phyloP scores from a whole-genome alignment of 1,140 invertebrate genomes.

The Himalopsyche phryganea region DNA sequence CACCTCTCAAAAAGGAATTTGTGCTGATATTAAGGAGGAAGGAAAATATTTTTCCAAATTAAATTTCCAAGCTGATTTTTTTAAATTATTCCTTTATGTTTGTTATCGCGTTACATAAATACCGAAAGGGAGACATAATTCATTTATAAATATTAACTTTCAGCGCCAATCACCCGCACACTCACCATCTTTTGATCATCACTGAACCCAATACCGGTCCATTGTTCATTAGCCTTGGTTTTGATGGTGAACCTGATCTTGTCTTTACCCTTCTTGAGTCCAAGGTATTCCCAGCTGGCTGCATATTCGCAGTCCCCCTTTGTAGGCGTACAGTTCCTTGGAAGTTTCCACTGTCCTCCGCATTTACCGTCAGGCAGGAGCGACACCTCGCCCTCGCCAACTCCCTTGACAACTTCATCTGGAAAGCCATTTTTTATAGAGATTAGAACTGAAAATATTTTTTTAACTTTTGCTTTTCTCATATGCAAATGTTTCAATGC shows the following conservation, averaged over 20 bases:
- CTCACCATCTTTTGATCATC: slow-evolving; percentile 80
- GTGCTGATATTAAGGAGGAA: too few species aligned
- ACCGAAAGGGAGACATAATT: too few species aligned
- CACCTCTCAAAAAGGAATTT: too few species aligned
- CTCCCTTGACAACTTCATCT: slow-evolving; percentile 24
- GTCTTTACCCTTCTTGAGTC: slow-evolving; percentile 62
- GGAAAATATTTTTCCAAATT: too few species aligned
- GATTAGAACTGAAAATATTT: slow-evolving; percentile 4
- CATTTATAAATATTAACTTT: too few species aligned
- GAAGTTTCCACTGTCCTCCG: slow-evolving; percentile 75
- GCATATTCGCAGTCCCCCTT: slow-evolving; percentile 79
- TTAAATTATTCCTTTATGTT: too few species aligned
- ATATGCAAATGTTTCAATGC: too few species aligned
- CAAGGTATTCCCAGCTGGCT: slow-evolving; percentile 80
- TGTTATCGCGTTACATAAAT: too few species aligned
- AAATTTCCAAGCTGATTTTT: too few species aligned
- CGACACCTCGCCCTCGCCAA: slow-evolving; percentile 38
- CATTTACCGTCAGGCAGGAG: slow-evolving; percentile 56
- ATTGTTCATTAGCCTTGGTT: slow-evolving; percentile 69
- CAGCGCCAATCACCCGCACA: too few species aligned
- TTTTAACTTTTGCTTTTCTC: not conserved
- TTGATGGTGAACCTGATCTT: slow-evolving; percentile 83
- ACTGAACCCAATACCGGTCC: slow-evolving; percentile 94
- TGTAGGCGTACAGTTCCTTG: slow-evolving; percentile 63
- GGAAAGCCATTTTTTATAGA: slow-evolving; percentile 7